Percentiles rank a stretch among this genome's conserved stretches.
Conservation (phyloP, 2,888 invertebrate genomes). For the Yponomeuta plumbellus region DNA sequence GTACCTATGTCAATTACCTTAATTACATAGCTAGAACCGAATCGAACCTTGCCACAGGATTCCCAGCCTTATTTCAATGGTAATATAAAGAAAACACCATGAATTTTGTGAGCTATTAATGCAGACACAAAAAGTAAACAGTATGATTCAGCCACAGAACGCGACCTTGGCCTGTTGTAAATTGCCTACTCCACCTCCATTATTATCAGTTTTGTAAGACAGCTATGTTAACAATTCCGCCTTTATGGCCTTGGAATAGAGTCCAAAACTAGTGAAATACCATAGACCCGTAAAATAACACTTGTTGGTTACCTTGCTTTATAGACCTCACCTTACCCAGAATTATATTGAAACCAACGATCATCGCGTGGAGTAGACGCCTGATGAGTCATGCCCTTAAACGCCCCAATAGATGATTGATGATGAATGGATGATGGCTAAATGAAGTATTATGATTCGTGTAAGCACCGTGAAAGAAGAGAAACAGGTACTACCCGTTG, state of each 20-base stretch:
- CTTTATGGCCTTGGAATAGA: too few species aligned
- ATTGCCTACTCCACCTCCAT: neutral
- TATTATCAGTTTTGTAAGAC: neutral
- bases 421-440: neutral
- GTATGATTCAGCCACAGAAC: neutral
- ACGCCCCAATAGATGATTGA: neutral
- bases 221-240: too few species aligned
- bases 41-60: neutral
- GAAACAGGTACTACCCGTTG: too few species aligned
- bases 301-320: too few species aligned
- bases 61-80: neutral
- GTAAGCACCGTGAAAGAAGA: too few species aligned
- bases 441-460: too few species aligned
- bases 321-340: too few species aligned
- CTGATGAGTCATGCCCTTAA: neutral
- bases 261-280: too few species aligned
- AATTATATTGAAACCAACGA: neutral
- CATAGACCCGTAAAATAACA: too few species aligned
- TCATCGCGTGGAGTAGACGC: neutral
- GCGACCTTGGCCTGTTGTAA: constrained; percentile 3
- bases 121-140: constrained; percentile 8
- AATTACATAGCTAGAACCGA: neutral
- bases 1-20: neutral
- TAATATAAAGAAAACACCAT: neutral
- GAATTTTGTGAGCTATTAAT: neutral